A percentile compares a stretch with the other conserved stretches of the same genome.
phyloP scores from a whole-genome alignment of 2,888 invertebrate genomes.

The Marronus borbonicus region DNA sequence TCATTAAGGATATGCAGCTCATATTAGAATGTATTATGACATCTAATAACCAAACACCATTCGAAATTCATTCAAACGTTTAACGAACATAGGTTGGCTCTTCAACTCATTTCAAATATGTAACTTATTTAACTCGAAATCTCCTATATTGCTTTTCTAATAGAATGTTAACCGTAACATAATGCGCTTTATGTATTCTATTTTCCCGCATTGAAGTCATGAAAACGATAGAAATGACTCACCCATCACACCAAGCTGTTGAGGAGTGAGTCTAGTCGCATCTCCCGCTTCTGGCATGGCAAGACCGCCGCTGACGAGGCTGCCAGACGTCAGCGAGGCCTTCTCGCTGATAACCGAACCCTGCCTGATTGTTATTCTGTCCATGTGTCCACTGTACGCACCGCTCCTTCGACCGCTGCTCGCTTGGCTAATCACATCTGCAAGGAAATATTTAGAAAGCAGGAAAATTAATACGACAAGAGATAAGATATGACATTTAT shows the following conservation, averaged over 20 bases:
- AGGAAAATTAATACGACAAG: constrained; percentile 18
- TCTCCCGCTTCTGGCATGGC: constrained; percentile 69
- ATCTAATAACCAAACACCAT: too few species aligned
- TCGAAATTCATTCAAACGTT: too few species aligned
- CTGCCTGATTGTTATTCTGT: constrained; percentile 65
- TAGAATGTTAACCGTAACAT: neutral
- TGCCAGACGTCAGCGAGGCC: constrained; percentile 79
- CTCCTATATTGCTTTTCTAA: too few species aligned
- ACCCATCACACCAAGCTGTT: constrained; percentile 93
- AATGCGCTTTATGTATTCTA: neutral
- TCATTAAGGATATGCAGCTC: too few species aligned
- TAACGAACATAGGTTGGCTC: too few species aligned
- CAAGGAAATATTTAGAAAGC: constrained; percentile 45
- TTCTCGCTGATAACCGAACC: constrained; percentile 78
- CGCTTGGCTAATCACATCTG: constrained; percentile 77
- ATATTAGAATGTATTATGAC: too few species aligned
- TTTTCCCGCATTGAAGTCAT: neutral
- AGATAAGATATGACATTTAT: constrained; percentile 31
- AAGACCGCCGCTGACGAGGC: constrained; percentile 73
- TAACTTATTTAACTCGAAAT: too few species aligned
- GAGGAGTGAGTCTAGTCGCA: constrained; percentile 83
- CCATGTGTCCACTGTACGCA: constrained; percentile 67
- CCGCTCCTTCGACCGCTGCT: constrained; percentile 78
- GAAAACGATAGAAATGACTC: constrained; percentile 68
- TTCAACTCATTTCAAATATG: too few species aligned